A percentile compares a stretch with the other conserved stretches of the same genome.
Conservation (phyloP, 2,888 invertebrate genomes). For the Apamea sordens region DNA sequence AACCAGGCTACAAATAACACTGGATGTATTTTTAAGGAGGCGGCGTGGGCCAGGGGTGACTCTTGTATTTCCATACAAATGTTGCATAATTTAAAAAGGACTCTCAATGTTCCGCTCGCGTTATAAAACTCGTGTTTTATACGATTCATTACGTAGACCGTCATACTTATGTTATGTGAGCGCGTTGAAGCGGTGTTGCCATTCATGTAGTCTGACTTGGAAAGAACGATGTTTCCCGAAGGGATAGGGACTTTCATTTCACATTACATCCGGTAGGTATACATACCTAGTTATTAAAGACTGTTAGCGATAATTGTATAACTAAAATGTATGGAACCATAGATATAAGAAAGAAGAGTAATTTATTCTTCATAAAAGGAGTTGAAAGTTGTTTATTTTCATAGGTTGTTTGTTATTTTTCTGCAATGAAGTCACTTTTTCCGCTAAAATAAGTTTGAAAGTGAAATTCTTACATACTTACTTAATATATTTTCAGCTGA, state of each 20-base stretch:
- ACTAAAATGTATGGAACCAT: background rate
- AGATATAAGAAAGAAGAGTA: no score
- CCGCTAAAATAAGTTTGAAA: background rate
- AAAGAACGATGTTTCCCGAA: background rate
- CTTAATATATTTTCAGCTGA: background rate
- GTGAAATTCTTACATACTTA: background rate
- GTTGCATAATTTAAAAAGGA: slow-evolving; percentile 88
- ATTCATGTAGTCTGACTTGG: background rate
- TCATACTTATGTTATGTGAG: slow-evolving; percentile 54
- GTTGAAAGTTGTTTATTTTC: background rate
- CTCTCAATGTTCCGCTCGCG: slow-evolving; percentile 76
- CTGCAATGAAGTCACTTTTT: background rate
- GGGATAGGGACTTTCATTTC: no score
- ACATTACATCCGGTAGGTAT: background rate
- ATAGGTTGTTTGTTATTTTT: background rate
- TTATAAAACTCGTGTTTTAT: slow-evolving; percentile 83
- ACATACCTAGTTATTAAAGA: background rate
- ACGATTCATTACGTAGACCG: slow-evolving; percentile 73
- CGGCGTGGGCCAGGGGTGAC: slow-evolving; percentile 77
- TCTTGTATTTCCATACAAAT: slow-evolving; percentile 88
- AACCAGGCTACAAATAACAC: slow-evolving; percentile 85
- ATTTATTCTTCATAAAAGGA: background rate
- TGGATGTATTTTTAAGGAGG: slow-evolving; percentile 87
- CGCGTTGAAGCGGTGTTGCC: slow-evolving; percentile 20
- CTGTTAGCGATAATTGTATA: background rate